Percentiles rank a stretch among this genome's conserved stretches.
Evolutionary conservation across 2,888 invertebrate species (phyloP).

Genomic region (Phalangium opilio): DNA sequence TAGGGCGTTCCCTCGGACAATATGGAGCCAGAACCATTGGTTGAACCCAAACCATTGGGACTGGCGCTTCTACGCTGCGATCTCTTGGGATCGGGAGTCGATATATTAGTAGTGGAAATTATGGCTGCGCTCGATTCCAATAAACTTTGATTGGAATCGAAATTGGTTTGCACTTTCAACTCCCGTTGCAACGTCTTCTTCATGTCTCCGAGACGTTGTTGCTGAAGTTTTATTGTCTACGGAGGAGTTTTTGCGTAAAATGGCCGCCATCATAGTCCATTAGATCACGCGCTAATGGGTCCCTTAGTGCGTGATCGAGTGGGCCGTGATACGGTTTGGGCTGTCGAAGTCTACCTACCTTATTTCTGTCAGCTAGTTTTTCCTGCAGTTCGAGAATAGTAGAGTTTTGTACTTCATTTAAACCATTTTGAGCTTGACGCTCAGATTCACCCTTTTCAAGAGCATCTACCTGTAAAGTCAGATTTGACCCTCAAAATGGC

Average conservation of each 20-base stretch:
- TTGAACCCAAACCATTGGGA: neutral
- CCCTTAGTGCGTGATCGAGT: no score
- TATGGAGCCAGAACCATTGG: neutral
- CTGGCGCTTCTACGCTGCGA: neutral
- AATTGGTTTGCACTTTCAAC: conserved; percentile 37
- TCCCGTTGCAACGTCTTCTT: conserved; percentile 82
- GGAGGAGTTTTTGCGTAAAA: conserved; percentile 25
- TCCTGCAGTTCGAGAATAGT: conserved; percentile 41
- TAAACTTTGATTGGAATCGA: neutral
- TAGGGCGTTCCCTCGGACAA: neutral
- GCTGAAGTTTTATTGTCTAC: conserved; percentile 70
- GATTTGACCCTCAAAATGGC: no score
- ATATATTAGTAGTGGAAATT: neutral
- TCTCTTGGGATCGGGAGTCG: conserved; percentile 1
- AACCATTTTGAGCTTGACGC: no score
- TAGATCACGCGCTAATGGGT: no score
- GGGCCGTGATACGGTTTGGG: no score
- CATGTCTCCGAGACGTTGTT: conserved; percentile 72
- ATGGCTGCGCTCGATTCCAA: no score
- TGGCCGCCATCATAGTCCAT: no score
- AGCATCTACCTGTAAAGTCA: no score
- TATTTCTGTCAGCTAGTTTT: conserved; percentile 46
- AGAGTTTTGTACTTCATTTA: conserved; percentile 1
- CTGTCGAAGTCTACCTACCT: conserved; percentile 19
- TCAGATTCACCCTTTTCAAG: no score